Base-by-base conservation (phyloP, 2,888 invertebrate species). In the Megalurothrips usitatus region DNA sequence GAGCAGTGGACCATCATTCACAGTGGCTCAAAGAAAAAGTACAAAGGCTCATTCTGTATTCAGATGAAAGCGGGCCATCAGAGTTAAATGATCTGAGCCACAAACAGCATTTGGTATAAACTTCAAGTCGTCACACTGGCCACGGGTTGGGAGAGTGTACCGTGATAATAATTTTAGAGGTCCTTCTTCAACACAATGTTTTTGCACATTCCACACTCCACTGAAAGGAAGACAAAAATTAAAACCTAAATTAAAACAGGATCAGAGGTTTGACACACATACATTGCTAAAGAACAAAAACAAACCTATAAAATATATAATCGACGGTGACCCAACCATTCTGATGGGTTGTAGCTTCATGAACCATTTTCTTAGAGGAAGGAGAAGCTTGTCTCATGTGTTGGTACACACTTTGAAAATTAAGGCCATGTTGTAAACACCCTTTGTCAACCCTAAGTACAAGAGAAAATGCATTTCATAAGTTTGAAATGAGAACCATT, bases 61-160 rank as follows among this genome's bases (percentile, higher is more conserved):
- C 58, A 75, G 23, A 75, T 79, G 58, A 87, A 96, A 96, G 82
- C 90, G 89, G 0, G 94, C 94, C 1, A 92, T 91, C n/a, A 96
- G 87, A 26, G 92, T 91, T n/a, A 95, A 90, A 86, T 97, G 97
- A 87, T 97, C 97, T 0, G 96, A 96, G 0, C 94, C 94, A 81
- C 91, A 89, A 1, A 87, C 87, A 78, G 88, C 87, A 86, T 96
- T 97, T 28, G 98, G 98, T 84, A 98, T 91, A 12, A 86, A 86
- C 1, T 88, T 92, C 48, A 91, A 86, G 19, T 83, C 84, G 83
- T 84, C 85, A 82, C 94, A 92, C 84, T 95, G 90, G 0, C 86
- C 83, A 0, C 88, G 86, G 0, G 91, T 91, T 4, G 96, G 93
- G 82, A 98, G 87, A 17, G 90, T 89, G 82, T 93, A 92, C 4